These are phyloP conservation scores for Orbicella faveolata DNA, from an alignment of 64 coral and sea anemone species.

Conservation along the genomic window DNA sequence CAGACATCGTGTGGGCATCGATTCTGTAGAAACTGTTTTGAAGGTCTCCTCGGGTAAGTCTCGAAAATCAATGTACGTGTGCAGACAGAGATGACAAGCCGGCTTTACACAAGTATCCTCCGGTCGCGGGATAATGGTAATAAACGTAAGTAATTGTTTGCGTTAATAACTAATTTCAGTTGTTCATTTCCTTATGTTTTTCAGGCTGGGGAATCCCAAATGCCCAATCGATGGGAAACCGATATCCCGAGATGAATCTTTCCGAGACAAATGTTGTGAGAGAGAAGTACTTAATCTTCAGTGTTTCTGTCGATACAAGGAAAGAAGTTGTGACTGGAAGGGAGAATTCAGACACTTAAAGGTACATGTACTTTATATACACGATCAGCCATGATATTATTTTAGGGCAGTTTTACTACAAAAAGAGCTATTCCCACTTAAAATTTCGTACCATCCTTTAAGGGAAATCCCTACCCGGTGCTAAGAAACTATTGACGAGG, in stretches of 20 bases:
- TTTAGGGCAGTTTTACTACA: neutral
- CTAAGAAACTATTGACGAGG: too few species aligned
- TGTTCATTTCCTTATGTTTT: neutral
- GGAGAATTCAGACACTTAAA: conserved; percentile 43
- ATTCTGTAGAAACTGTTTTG: conserved; percentile 33
- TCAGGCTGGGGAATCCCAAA: neutral
- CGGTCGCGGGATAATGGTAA: too few species aligned
- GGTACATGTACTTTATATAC: neutral
- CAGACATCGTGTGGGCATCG: conserved; percentile 52
- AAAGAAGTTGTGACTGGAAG: conserved; percentile 57
- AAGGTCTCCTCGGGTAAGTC: conserved; percentile 31
- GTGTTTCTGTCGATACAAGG: conserved; percentile 52
- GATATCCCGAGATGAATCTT: conserved; percentile 28
- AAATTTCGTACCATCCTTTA: too few species aligned
- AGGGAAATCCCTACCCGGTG: too few species aligned
- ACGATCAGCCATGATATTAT: neutral
- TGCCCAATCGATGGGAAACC: conserved; percentile 41
- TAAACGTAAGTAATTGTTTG: too few species aligned
- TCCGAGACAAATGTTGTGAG: conserved; percentile 60
- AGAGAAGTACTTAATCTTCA: conserved; percentile 49
- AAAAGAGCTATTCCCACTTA: too few species aligned
- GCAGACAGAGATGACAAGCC: too few species aligned
- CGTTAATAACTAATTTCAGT: too few species aligned
- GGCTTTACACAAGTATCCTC: too few species aligned
- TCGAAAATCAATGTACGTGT: too few species aligned